phyloP scores from a whole-genome alignment of 2,888 invertebrate genomes.

The Trichogramma dendrolimi region DNA sequence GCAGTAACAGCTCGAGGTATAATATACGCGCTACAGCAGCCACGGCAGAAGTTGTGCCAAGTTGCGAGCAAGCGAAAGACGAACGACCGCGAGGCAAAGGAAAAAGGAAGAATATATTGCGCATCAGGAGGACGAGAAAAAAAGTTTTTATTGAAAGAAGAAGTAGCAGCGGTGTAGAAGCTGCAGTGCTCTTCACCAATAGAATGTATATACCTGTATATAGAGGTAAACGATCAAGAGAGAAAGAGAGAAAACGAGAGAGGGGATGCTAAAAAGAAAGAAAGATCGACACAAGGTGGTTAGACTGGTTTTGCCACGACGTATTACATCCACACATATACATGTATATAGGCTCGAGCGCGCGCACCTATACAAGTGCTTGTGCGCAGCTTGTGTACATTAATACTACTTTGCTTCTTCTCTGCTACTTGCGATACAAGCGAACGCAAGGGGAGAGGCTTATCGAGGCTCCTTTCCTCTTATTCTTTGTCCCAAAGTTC shows the following conservation, averaged over 20 bases:
- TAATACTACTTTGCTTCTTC: constrained; percentile 16
- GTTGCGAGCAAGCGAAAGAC: not conserved
- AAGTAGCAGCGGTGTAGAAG: not conserved
- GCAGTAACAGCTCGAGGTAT: too few relatives aligned
- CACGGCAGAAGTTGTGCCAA: too few relatives aligned
- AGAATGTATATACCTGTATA: too few relatives aligned
- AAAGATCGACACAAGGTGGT: constrained; percentile 53
- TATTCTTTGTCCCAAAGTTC: constrained; percentile 16
- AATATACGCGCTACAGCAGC: too few relatives aligned
- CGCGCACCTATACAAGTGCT: constrained; percentile 4
- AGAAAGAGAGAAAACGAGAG: constrained; percentile 28
- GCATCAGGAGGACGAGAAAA: constrained; percentile 10
- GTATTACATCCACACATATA: constrained; percentile 37
- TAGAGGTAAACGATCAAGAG: constrained; percentile 9
- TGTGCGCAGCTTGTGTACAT: not conserved
- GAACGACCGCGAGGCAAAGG: constrained; percentile 6
- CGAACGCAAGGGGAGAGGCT: constrained; percentile 24
- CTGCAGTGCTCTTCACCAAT: too few relatives aligned
- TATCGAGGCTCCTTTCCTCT: constrained; percentile 14
- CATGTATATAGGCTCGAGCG: not conserved
- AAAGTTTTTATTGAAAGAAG: constrained; percentile 27
- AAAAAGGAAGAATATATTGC: constrained; percentile 18
- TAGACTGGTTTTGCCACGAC: constrained; percentile 47
- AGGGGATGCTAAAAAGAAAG: constrained; percentile 43
- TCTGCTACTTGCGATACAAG: too few relatives aligned